Conservation (phyloP, 1,140 invertebrate species). For the Coelopa frigida region DNA sequence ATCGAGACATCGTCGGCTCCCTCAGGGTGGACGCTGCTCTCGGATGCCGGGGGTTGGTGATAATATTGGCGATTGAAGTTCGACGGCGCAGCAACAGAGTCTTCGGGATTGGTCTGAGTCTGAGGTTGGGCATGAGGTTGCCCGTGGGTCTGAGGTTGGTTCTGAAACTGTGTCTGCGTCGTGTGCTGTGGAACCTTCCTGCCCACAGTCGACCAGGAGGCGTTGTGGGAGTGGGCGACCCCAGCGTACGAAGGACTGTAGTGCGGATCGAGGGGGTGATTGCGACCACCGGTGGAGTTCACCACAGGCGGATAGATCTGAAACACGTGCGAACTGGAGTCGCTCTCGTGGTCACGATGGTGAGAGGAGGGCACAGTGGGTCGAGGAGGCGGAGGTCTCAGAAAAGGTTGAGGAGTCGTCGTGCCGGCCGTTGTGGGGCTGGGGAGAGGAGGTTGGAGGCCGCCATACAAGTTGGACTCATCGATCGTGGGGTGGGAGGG, state of each 20-base stretch:
- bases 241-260: conserved; percentile 36
- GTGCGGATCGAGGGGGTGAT: conserved; percentile 21
- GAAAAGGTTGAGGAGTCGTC: conserved; percentile 11
- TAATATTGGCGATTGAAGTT: not conserved
- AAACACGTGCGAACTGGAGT: conserved; percentile 18
- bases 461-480: conserved; percentile 20
- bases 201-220: conserved; percentile 19
- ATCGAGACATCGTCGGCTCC: conserved; percentile 3
- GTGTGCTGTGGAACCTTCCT: conserved; percentile 1
- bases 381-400: not conserved
- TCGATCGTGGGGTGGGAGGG: conserved; percentile 8
- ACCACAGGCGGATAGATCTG: conserved; percentile 22
- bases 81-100: conserved; percentile 15
- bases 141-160: no score
- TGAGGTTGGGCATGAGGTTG: no score
- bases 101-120: no score
- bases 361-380: not conserved
- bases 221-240: conserved; percentile 31
- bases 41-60: no score
- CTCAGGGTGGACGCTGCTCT: not conserved
- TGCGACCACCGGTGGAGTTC: no score
- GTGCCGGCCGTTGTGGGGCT: not conserved
- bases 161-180: no score
- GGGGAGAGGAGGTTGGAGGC: conserved; percentile 13
- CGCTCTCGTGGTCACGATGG: not conserved